Conservation (phyloP, 2,113 vertebrate genomes). For the Hemibagrus wyckioides region DNA sequence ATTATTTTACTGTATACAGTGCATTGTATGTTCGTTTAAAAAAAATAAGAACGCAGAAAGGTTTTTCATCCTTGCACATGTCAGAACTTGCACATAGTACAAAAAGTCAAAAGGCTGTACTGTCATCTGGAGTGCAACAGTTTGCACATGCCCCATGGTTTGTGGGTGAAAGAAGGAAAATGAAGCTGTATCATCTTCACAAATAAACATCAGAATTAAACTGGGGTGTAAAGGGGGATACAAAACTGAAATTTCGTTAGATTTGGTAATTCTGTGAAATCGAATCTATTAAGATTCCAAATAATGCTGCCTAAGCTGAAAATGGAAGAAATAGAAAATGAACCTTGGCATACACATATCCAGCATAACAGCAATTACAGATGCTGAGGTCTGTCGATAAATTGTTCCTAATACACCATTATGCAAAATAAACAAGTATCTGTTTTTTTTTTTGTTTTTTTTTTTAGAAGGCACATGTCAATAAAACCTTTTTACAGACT, state of each 20-base stretch:
- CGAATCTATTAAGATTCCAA: not conserved
- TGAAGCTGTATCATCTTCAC: not conserved
- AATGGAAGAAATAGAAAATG: not conserved
- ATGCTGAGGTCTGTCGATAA: not conserved
- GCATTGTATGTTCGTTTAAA: not conserved
- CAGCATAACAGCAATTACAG: not conserved
- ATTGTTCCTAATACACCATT: not conserved
- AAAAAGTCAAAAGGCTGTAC: not conserved
- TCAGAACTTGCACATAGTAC: not conserved
- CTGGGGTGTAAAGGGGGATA: not conserved
- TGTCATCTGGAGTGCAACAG: not conserved
- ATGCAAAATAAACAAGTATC: not conserved
- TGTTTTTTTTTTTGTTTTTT: not conserved
- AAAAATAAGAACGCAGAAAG: not conserved
- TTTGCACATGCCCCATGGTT: not conserved
- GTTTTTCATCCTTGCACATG: not conserved
- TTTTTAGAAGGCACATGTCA: not conserved
- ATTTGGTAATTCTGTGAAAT: not conserved
- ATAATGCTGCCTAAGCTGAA: not conserved
- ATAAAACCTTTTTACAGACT: not conserved
- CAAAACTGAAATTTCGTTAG: not conserved
- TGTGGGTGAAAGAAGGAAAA: not conserved
- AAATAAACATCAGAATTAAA: not conserved
- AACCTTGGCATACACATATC: not conserved
- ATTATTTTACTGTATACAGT: slow-evolving; percentile 22